A percentile compares a stretch with the other conserved stretches of the same genome.
These are phyloP conservation scores for Craterocephalus amniculus DNA, from an alignment of 2,797 vertebrate genomes.

Conservation along the genomic window DNA sequence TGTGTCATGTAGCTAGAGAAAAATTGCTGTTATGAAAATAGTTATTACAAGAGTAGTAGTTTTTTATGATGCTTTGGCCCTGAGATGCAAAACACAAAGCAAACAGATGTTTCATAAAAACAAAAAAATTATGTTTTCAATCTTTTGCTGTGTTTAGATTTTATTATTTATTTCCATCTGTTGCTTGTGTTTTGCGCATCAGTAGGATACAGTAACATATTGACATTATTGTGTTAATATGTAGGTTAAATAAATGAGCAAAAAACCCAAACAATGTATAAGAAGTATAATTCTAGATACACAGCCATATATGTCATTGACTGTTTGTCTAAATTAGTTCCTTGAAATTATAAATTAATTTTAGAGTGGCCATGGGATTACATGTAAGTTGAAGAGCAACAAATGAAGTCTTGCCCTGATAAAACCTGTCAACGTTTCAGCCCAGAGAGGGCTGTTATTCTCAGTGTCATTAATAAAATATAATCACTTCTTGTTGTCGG, in stretches of 20 bases:
- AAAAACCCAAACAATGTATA: not conserved
- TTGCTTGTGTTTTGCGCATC: not conserved
- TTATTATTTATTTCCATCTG: not conserved
- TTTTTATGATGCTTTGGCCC: not conserved
- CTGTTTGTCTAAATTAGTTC: conserved; percentile 24
- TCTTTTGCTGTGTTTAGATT: not conserved
- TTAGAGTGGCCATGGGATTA: conserved; percentile 17
- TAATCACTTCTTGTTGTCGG: conserved; percentile 50
- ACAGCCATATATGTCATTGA: not conserved
- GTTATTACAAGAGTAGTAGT: not conserved
- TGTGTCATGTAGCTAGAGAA: no score
- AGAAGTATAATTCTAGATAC: not conserved
- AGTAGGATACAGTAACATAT: not conserved
- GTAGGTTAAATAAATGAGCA: not conserved
- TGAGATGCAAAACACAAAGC: not conserved
- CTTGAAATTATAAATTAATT: conserved; percentile 26
- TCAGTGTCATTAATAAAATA: conserved; percentile 54
- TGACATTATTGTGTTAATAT: not conserved
- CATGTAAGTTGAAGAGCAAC: conserved; percentile 15
- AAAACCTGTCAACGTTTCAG: conserved; percentile 37
- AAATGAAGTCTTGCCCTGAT: conserved; percentile 29
- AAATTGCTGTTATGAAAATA: not conserved
- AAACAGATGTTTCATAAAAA: not conserved
- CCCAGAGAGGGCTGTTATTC: conserved; percentile 35
- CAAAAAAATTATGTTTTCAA: not conserved